Percentiles rank a stretch among this genome's conserved stretches.
Conservation (phyloP, 2,888 invertebrate genomes). For the Psylliodes chrysocephalus region DNA sequence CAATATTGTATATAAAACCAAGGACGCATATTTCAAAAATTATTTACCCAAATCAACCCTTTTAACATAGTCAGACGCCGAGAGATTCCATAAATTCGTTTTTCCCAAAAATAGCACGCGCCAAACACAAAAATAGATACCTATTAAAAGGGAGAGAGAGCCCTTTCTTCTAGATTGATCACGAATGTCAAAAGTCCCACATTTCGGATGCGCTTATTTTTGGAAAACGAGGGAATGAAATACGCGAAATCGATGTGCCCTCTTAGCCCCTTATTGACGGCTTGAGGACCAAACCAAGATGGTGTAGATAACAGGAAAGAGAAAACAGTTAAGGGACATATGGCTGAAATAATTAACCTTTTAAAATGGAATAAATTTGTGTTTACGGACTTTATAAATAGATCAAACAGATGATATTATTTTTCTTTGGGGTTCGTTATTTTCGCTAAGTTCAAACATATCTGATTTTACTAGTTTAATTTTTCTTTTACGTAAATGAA, state of each 20-base stretch:
- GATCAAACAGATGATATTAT: constrained; percentile 23
- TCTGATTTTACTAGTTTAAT: no score
- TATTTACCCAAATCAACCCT: constrained; percentile 30
- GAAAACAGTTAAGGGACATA: constrained; percentile 44
- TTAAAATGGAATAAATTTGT: constrained; percentile 51
- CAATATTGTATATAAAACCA: no score
- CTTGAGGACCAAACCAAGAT: constrained; percentile 25
- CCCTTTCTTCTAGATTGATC: constrained; percentile 52
- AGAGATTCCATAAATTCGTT: constrained; percentile 37
- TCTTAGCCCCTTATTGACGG: constrained; percentile 47
- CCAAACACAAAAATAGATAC: constrained; percentile 28
- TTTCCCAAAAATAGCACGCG: constrained; percentile 36
- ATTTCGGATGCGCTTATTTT: constrained; percentile 52
- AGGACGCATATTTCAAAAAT: constrained; percentile 19
- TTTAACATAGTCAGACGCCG: constrained; percentile 28
- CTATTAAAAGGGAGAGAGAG: constrained; percentile 32
- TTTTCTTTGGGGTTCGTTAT: not conserved
- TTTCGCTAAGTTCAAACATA: no score
- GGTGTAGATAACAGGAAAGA: constrained; percentile 29
- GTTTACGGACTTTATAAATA: constrained; percentile 42
- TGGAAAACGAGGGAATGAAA: constrained; percentile 44
- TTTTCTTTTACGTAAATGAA: no score
- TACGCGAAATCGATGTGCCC: constrained; percentile 51
- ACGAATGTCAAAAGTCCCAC: constrained; percentile 54
- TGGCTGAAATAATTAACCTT: constrained; percentile 54